Evolutionary conservation across 2,888 invertebrate species (phyloP).

Genomic region (Eubasilissa splendida): DNA sequence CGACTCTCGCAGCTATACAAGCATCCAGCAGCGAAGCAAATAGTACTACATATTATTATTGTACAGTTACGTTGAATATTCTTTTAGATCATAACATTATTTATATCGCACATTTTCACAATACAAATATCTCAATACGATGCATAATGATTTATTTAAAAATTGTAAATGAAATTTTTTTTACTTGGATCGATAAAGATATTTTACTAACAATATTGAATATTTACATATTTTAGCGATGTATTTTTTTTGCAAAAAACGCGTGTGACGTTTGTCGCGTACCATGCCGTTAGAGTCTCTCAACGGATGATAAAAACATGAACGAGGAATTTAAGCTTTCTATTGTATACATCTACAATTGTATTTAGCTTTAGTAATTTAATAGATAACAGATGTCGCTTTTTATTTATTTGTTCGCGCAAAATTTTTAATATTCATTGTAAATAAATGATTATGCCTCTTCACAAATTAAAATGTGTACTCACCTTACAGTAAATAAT

Average conservation of each 20-base stretch:
- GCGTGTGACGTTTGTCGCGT: not conserved
- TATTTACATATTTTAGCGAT: no score
- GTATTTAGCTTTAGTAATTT: not conserved
- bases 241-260: not conserved
- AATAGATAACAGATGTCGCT: not conserved
- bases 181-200: not conserved
- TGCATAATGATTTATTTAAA: slow-evolving; percentile 10
- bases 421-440: not conserved
- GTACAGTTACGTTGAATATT: slow-evolving; percentile 2
- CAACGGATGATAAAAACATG: not conserved
- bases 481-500: slow-evolving; percentile 16
- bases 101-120: not conserved
- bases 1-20: not conserved
- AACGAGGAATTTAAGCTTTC: not conserved
- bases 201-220: no score
- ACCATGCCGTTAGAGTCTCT: slow-evolving; percentile 20
- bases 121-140: not conserved
- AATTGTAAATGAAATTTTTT: not conserved
- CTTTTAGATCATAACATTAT: not conserved
- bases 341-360: not conserved
- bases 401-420: not conserved
- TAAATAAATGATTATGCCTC: slow-evolving; percentile 16
- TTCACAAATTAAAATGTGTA: not conserved
- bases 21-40: not conserved
- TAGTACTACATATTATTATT: not conserved